Percentiles rank a stretch among this genome's conserved stretches.
Evolutionary conservation across 2,113 vertebrate genomes (phyloP).

Genomic region (Apteryx mantelli): DNA sequence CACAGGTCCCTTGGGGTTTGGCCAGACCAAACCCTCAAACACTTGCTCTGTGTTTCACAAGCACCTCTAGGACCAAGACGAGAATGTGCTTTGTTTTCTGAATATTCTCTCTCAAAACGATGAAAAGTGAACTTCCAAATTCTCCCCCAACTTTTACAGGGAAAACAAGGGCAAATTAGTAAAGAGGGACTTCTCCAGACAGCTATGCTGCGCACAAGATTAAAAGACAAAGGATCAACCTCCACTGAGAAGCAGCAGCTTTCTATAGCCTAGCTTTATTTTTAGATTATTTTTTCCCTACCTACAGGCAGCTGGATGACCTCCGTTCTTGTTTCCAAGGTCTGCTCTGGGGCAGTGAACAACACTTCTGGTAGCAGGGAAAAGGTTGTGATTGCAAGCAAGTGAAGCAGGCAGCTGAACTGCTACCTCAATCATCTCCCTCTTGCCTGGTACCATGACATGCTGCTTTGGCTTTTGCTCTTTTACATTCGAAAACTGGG

Average conservation of each 20-base stretch:
- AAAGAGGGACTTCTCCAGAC: background rate
- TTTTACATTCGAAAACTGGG: background rate
- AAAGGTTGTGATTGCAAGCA: background rate
- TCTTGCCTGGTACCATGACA: slow-evolving; percentile 11
- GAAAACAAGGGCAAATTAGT: background rate
- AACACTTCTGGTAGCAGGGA: slow-evolving; percentile 2
- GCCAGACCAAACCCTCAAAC: background rate
- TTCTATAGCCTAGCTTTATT: background rate
- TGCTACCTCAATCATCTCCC: slow-evolving; percentile 20
- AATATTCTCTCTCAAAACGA: background rate
- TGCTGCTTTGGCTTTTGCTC: slow-evolving; percentile 11
- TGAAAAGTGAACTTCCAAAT: background rate
- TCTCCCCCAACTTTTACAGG: background rate
- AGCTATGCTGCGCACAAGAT: background rate
- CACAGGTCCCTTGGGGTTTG: background rate
- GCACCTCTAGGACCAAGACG: background rate
- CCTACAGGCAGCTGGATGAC: background rate
- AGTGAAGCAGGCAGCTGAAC: background rate
- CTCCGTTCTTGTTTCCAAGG: slow-evolving; percentile 1
- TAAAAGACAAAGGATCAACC: background rate
- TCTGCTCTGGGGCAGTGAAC: background rate
- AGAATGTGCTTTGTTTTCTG: background rate
- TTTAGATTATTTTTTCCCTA: background rate
- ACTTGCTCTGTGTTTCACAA: background rate
- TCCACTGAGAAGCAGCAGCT: background rate